A percentile compares a stretch with the other conserved stretches of the same genome.
These are phyloP conservation scores for Carassius auratus DNA, from an alignment of 2,113 vertebrate genomes.

Conservation along the genomic window DNA sequence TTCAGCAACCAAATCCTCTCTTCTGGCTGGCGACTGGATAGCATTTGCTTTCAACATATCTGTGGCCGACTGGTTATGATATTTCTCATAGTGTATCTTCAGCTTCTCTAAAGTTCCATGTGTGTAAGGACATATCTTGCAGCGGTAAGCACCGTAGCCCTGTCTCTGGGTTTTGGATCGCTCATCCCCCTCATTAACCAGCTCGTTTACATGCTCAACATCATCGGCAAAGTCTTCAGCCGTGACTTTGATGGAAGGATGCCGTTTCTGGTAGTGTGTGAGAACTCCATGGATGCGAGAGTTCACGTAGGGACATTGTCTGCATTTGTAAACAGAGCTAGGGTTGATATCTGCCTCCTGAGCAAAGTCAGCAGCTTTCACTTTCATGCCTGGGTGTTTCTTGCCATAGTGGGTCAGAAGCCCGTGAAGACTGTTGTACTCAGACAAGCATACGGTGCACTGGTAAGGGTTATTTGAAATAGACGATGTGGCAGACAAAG, in stretches of 20 bases:
- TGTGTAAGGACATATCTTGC: conserved; percentile 95
- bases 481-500: no score
- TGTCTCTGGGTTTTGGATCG: conserved; percentile 95
- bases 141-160: conserved; percentile 94
- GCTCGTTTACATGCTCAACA: conserved; percentile 84
- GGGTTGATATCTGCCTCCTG: no score
- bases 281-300: no score
- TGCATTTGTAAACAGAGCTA: no score
- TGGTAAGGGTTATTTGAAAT: no score
- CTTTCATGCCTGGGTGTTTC: no score
- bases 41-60: conserved; percentile 84
- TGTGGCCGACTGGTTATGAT: conserved; percentile 91
- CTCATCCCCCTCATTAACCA: conserved; percentile 85
- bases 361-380: no score
- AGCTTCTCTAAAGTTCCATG: conserved; percentile 96
- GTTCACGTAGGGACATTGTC: no score
- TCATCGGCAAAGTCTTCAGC: conserved; percentile 98
- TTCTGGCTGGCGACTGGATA: conserved; percentile 72
- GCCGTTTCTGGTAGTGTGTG: no score
- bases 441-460: no score
- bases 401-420: no score
- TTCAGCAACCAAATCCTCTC: conserved; percentile 83
- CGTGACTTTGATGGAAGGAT: conserved; percentile 94
- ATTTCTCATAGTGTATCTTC: conserved; percentile 97
- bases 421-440: no score